Base-by-base conservation (phyloP, 2,113 vertebrate genomes). In the Athene cunicularia region DNA sequence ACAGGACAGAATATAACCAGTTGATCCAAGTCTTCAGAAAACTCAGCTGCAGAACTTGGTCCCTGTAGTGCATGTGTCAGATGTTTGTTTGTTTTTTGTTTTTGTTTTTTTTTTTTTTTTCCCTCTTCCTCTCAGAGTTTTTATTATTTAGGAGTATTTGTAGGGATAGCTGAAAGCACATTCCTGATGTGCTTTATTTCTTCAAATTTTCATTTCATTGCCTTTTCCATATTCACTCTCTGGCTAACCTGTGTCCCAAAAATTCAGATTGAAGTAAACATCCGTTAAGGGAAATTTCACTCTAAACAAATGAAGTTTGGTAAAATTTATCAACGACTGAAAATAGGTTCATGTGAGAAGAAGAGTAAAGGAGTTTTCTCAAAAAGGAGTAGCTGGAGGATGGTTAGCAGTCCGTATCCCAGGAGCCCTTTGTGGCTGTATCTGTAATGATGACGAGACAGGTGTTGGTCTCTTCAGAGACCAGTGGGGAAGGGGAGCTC, bases 351-450 rank as follows among this genome's bases (percentile, higher is more conserved):
- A 7, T 14, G 30, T 39, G 18, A 73, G 49, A 79, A 74, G 23
- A 91, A 47, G 5, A 26, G 27, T 33, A 59, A 52, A 71, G 32
- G 32, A 56, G 33, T 55, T 86, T 80, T 39, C 7, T 59, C 26
- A 49, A 27, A 47, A 56, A 37, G 8, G 5, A 23, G 27, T 64
- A 60, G 18, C 56, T 67, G 30, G 43, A 63, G 26, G 2, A 10
- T 67, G 23, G 8, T 45, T 50, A 55, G 11, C 47, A 23, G 37
- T 53, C 19, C 8, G 70, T 74, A 47, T 39, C 2, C 5, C 39
- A 9, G 2, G 14, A 72, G 18, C 12, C 10, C 43, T 50, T 23
- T 30, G 33, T 0, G 1, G 5, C 33, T 35, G 3, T 28, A 22
- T 23, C 16, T 6, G 0, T 12, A 52, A 64, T 21, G 23, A 26